Evolutionary conservation across 1,140 invertebrate species (phyloP), one percentile per base, ranked within the genome.

Genomic region (Charaxes varanes): DNA sequence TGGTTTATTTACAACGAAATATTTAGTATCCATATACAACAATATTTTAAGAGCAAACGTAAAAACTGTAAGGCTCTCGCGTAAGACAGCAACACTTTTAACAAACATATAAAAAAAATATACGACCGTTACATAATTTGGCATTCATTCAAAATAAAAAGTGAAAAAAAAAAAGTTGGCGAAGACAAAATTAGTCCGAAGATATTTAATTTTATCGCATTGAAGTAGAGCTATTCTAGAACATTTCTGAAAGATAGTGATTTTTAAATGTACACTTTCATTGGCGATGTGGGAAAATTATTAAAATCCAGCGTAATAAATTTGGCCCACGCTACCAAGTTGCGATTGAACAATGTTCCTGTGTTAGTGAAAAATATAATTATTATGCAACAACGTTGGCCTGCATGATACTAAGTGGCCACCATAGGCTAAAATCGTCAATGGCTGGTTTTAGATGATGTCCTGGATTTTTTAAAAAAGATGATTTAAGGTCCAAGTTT

Each of bases 141-240:
- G 41, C 41, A 43, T 17, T 15, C 32, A 14, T 15, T 35, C 41
- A n/a, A n/a, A n/a, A n/a, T n/a, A n/a, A n/a, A n/a, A n/a, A n/a
- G n/a, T n/a, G n/a, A n/a, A n/a, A n/a, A n/a, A 43, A 43, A 26
- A 33, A 34, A 18, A 35, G 17, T 12, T 15, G 10, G 14, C 32
- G 13, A 14, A 28, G 31, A 24, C 32, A 43, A 43, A 35, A 35
- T 43, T 35, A 43, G 27, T 12, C 19, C 8, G 21, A 30, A 18
- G 24, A 18, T 35, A 15, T 35, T 35, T 43, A 30, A 35, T 35
- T 43, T 35, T 43, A 35, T 24, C 32, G 19, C 32, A 34, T 27
- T 4, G 12, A 15, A 22, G 18, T n/a, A 21, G 18, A 28, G 15
- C 16, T 35, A 35, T 43, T 30, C 8, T 12, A 2, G 27, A 30